Evolutionary conservation across 2,888 invertebrate genomes (phyloP).

Genomic region (Myopa tessellatipennis): DNA sequence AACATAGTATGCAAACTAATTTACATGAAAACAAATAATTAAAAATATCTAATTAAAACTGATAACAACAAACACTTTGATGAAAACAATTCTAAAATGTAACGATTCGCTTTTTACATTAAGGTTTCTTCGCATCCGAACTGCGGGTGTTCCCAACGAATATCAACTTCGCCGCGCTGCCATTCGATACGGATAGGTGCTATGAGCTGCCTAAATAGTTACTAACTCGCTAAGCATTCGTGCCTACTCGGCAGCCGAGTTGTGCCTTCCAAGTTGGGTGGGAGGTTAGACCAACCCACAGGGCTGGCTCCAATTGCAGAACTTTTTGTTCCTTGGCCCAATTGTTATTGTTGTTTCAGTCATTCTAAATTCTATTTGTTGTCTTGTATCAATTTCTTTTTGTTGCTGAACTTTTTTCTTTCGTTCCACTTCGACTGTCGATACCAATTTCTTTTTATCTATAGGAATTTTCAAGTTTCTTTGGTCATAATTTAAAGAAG

Average conservation of each 20-base stretch:
- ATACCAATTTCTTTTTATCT: conserved; percentile 1
- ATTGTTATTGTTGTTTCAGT: conserved; percentile 9
- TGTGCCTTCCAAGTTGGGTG: too few species aligned
- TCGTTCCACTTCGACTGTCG: conserved; percentile 41
- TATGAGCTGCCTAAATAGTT: too few species aligned
- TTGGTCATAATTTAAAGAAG: not conserved
- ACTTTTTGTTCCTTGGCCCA: conserved; percentile 42
- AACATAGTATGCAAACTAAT: not conserved
- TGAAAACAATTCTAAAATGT: conserved; percentile 10
- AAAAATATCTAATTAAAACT: conserved; percentile 17
- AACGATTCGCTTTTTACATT: conserved; percentile 18
- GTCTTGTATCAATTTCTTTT: conserved; percentile 5
- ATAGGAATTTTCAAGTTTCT: too few species aligned
- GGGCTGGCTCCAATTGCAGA: conserved; percentile 57
- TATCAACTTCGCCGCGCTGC: conserved; percentile 44
- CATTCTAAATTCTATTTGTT: conserved; percentile 7
- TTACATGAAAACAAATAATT: not conserved
- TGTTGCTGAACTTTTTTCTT: conserved; percentile 40
- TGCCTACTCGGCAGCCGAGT: too few species aligned
- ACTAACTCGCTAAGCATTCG: too few species aligned
- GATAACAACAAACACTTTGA: conserved; percentile 26
- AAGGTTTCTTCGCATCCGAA: conserved; percentile 28
- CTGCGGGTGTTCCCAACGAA: conserved; percentile 20
- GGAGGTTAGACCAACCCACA: too few species aligned
- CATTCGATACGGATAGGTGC: conserved; percentile 41